Conservation (phyloP, 2,113 vertebrate species). For the Psittacara wagleri region DNA sequence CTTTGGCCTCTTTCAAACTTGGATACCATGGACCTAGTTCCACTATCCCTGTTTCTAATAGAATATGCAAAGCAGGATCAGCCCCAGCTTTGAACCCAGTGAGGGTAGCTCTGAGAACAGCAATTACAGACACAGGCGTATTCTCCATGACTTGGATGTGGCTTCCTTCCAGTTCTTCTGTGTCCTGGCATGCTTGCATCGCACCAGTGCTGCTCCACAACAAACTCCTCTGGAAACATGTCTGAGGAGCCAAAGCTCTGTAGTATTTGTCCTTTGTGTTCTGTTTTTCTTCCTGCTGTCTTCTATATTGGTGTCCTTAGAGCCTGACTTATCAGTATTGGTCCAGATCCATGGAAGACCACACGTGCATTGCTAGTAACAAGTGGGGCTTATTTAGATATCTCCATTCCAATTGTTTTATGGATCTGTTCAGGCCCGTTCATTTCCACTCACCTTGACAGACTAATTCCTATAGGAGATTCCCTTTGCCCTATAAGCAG, state of each 20-base stretch:
- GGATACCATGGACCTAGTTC: not conserved
- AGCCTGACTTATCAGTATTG: not conserved
- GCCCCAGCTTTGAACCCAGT: not conserved
- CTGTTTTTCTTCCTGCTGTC: not conserved
- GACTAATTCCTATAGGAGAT: not conserved
- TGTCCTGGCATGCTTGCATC: not conserved
- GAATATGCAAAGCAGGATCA: conserved; percentile 15
- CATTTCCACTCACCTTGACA: not conserved
- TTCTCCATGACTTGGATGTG: not conserved
- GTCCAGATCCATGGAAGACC: not conserved
- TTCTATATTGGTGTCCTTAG: not conserved
- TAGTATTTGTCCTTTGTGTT: not conserved
- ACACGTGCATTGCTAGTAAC: not conserved
- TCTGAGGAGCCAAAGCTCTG: not conserved
- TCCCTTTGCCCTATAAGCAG: not conserved
- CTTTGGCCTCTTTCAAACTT: not conserved
- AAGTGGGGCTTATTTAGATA: not conserved
- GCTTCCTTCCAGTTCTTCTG: not conserved
- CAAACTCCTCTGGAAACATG: not conserved
- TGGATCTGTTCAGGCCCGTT: not conserved
- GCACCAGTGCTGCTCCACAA: not conserved
- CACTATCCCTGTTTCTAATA: not conserved
- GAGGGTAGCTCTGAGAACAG: not conserved
- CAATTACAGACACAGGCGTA: not conserved
- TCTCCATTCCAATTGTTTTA: not conserved